Evolutionary conservation across 1,140 invertebrate genomes (phyloP).

Genomic region (Aphelinus atriplicis): DNA sequence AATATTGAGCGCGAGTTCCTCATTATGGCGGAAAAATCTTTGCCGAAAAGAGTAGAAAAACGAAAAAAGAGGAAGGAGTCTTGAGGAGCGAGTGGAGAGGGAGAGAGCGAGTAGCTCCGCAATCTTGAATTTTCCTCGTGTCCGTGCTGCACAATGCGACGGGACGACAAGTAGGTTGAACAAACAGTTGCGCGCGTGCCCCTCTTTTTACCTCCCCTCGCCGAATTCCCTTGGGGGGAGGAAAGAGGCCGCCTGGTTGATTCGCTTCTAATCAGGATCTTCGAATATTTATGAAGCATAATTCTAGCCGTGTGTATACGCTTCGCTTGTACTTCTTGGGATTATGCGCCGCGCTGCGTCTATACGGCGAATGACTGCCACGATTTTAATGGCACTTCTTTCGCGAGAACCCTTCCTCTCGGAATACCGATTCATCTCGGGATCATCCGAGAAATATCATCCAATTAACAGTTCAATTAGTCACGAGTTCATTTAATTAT

Average conservation of each 20-base stretch:
- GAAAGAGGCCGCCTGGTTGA: neutral
- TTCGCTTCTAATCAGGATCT: slow-evolving; percentile 20
- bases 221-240: neutral
- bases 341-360: no score
- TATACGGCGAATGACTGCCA: no score
- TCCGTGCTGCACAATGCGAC: neutral
- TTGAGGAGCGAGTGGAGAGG: neutral
- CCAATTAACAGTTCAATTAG: no score
- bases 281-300: slow-evolving; percentile 18
- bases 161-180: slow-evolving; percentile 14
- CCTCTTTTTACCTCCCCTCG: no score
- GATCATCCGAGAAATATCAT: no score
- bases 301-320: neutral
- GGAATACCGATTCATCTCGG: no score
- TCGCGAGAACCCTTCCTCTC: no score
- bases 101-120: no score
- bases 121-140: slow-evolving; percentile 7
- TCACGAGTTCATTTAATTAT: no score
- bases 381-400: no score
- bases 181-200: slow-evolving; percentile 3
- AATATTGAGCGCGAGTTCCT: slow-evolving; percentile 3
- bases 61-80: neutral
- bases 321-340: no score
- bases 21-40: slow-evolving; percentile 7
- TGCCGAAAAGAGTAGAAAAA: slow-evolving; percentile 1